Conservation (phyloP, 2,888 invertebrate genomes). For the Catocala nupta region DNA sequence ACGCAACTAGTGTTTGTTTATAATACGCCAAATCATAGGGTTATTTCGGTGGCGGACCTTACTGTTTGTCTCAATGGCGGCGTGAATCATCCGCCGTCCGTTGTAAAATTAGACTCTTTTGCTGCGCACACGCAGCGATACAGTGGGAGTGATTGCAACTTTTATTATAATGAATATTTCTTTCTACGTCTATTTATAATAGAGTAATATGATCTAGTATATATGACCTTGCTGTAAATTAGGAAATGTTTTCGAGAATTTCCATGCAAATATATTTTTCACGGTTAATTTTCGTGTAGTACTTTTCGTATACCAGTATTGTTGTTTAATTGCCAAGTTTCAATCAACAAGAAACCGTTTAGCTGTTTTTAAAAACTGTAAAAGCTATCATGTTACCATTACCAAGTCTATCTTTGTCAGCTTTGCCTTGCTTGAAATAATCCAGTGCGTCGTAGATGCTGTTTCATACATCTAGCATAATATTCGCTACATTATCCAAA, state of each 20-base stretch:
- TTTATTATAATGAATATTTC: constrained; percentile 49
- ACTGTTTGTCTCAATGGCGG: constrained; percentile 74
- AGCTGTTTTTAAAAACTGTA: constrained; percentile 23
- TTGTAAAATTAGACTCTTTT: constrained; percentile 72
- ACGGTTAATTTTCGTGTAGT: constrained; percentile 12
- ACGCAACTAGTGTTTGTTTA: constrained; percentile 58
- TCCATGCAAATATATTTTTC: constrained; percentile 13
- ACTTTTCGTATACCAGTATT: constrained; percentile 11
- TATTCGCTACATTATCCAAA: not conserved
- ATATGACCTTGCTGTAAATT: constrained; percentile 23
- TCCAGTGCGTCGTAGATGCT: constrained; percentile 17
- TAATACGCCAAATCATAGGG: constrained; percentile 63
- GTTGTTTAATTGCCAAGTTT: constrained; percentile 48
- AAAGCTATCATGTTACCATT: constrained; percentile 47
- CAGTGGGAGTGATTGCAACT: constrained; percentile 48
- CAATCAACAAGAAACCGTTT: constrained; percentile 42
- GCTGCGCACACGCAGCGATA: constrained; percentile 54
- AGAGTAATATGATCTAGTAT: constrained; percentile 36
- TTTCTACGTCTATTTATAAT: constrained; percentile 35
- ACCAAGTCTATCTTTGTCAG: constrained; percentile 27
- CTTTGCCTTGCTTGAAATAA: constrained; percentile 35
- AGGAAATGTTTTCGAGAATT: constrained; percentile 13
- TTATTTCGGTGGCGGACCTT: constrained; percentile 68
- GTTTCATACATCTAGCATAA: constrained; percentile 9
- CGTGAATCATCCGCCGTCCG: constrained; percentile 67